Conservation (phyloP, 2,888 invertebrate genomes). For the Amaurobius ferox region DNA sequence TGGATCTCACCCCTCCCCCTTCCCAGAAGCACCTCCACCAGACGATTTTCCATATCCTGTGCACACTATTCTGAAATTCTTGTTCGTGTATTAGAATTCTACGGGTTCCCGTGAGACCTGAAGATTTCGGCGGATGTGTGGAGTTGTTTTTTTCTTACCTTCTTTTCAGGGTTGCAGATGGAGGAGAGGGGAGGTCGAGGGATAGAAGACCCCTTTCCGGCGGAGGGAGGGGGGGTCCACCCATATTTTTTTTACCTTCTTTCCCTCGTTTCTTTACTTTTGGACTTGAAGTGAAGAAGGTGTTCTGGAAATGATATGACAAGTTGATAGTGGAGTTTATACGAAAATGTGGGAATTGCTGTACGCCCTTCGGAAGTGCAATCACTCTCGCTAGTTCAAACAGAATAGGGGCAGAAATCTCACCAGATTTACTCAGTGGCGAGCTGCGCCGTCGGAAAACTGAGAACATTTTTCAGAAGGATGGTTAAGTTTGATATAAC, state of each 20-base stretch:
- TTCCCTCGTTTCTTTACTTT: background rate
- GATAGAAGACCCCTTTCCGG: slow-evolving; percentile 54
- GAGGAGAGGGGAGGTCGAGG: slow-evolving; percentile 18
- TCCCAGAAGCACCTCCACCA: slow-evolving; percentile 18
- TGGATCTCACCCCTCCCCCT: background rate
- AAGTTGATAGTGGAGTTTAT: no score
- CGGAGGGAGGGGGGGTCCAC: background rate
- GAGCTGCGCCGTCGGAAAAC: no score
- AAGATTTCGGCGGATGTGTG: slow-evolving; percentile 39
- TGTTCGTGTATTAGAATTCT: slow-evolving; percentile 15
- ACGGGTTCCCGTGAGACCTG: slow-evolving; percentile 60
- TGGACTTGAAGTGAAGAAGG: background rate
- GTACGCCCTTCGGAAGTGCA: no score
- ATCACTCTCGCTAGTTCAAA: no score
- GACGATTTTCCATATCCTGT: background rate
- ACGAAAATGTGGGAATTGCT: no score
- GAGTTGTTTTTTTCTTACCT: slow-evolving; percentile 2
- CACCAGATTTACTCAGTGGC: no score
- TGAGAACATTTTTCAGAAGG: no score
- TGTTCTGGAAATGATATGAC: background rate
- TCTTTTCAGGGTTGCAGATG: slow-evolving; percentile 12
- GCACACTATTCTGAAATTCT: slow-evolving; percentile 27
- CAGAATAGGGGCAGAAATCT: no score
- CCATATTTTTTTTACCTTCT: background rate
- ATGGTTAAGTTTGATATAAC: no score